Conservation (phyloP, 2,888 invertebrate species). For the Notodonta dromedarius region DNA sequence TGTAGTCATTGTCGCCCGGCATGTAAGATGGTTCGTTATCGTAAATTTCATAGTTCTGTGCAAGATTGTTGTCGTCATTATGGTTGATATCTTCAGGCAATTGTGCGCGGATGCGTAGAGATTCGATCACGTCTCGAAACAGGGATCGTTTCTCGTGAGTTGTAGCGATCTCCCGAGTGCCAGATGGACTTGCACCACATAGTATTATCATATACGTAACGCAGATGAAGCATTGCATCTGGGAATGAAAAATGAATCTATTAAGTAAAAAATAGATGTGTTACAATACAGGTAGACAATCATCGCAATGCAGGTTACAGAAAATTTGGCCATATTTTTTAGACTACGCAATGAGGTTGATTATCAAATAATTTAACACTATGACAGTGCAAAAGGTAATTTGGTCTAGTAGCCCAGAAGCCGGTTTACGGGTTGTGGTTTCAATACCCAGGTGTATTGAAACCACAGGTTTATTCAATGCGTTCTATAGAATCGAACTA, state of each 20-base stretch:
- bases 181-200: slow-evolving; percentile 62
- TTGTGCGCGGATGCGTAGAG: slow-evolving; percentile 65
- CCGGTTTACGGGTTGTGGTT: slow-evolving; percentile 7
- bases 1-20: slow-evolving; percentile 64
- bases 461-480: too few relatives aligned
- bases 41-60: slow-evolving; percentile 59
- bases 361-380: slow-evolving; percentile 6
- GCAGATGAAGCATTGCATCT: slow-evolving; percentile 80
- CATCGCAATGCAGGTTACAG: background rate
- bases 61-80: slow-evolving; percentile 68
- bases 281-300: background rate
- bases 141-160: slow-evolving; percentile 65
- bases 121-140: slow-evolving; percentile 75
- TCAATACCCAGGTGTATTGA: slow-evolving; percentile 8
- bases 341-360: background rate
- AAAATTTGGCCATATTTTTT: background rate
- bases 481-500: background rate
- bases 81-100: slow-evolving; percentile 63
- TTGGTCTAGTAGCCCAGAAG: slow-evolving; percentile 26
- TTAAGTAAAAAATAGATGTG: too few relatives aligned
- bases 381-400: slow-evolving; percentile 12
- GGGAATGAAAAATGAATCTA: slow-evolving; percentile 32
- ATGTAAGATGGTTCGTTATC: slow-evolving; percentile 59
- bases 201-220: slow-evolving; percentile 72
- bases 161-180: slow-evolving; percentile 44